These are phyloP conservation scores for Perca fluviatilis DNA, from an alignment of 2,113 vertebrate species.

Conservation along the genomic window DNA sequence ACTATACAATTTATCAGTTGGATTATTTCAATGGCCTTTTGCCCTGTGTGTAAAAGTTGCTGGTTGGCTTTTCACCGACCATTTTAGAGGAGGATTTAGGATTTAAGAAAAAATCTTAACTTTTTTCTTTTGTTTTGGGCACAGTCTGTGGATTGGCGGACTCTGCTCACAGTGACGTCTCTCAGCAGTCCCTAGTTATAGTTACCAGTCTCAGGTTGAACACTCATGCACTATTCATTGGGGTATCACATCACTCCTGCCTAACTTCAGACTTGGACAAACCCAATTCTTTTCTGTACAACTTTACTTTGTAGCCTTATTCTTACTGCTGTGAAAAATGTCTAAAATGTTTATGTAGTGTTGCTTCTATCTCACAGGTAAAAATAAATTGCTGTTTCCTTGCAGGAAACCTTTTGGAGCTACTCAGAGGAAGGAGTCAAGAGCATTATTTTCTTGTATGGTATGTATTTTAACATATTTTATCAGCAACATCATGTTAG, in stretches of 20 bases:
- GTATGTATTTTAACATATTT: slow-evolving; percentile 70
- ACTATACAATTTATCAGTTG: neutral
- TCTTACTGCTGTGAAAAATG: slow-evolving; percentile 61
- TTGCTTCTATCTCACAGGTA: slow-evolving; percentile 17
- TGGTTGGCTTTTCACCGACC: neutral
- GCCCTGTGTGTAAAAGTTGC: neutral
- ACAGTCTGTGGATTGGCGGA: slow-evolving; percentile 52
- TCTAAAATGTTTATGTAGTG: slow-evolving; percentile 71
- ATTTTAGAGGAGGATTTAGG: neutral
- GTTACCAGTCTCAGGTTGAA: slow-evolving; percentile 86
- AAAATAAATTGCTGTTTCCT: slow-evolving; percentile 26
- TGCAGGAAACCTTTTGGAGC: slow-evolving; percentile 41
- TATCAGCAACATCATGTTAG: neutral
- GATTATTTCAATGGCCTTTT: neutral
- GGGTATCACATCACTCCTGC: slow-evolving; percentile 86
- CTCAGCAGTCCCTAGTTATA: slow-evolving; percentile 81
- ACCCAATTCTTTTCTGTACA: slow-evolving; percentile 80
- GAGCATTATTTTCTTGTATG: slow-evolving; percentile 60
- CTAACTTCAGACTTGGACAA: slow-evolving; percentile 74
- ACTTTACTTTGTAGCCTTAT: slow-evolving; percentile 75
- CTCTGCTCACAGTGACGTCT: slow-evolving; percentile 72
- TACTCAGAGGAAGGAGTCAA: slow-evolving; percentile 28
- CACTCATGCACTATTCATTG: slow-evolving; percentile 90
- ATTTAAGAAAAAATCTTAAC: neutral
- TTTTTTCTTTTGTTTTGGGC: neutral